These are phyloP conservation scores for Amblyjoppa proteus DNA, from an alignment of 2,888 invertebrate species.

Conservation along the genomic window DNA sequence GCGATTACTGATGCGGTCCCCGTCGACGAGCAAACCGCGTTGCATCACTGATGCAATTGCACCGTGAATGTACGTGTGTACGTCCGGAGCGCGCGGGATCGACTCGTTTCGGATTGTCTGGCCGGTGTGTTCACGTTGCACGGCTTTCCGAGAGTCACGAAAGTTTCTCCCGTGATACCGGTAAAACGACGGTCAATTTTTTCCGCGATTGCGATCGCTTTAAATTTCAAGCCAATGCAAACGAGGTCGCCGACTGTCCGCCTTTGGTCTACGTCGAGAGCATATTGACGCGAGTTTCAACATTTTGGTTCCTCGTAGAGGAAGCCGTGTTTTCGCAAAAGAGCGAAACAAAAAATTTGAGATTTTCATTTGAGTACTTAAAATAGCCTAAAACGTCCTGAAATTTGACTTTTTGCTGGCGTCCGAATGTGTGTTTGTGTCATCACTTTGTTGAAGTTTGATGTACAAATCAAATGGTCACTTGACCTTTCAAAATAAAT, in stretches of 20 bases:
- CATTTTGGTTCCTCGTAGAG: too few relatives aligned
- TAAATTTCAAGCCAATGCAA: conserved; percentile 61
- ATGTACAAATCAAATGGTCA: too few relatives aligned
- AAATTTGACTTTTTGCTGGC: too few relatives aligned
- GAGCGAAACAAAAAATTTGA: too few relatives aligned
- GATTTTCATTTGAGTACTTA: too few relatives aligned
- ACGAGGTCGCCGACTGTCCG: conserved; percentile 51
- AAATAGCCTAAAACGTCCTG: too few relatives aligned
- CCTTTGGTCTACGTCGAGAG: conserved; percentile 4
- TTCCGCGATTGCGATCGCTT: conserved; percentile 16
- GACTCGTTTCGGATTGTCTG: conserved; percentile 12
- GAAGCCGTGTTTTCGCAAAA: too few relatives aligned
- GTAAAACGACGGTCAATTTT: conserved; percentile 15
- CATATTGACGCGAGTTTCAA: too few relatives aligned
- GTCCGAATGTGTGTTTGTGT: too few relatives aligned
- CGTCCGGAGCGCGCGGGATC: background rate
- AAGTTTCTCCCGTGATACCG: conserved; percentile 32
- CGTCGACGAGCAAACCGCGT: conserved; percentile 3
- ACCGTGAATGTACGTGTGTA: background rate
- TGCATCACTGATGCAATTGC: conserved; percentile 3
- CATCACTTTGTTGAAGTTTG: too few relatives aligned
- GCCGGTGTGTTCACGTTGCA: conserved; percentile 3
- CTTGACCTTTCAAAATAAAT: too few relatives aligned
- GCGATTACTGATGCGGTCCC: conserved; percentile 26
- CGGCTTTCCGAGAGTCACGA: conserved; percentile 57